Percentiles rank a stretch among this genome's conserved stretches.
These are phyloP conservation scores for Drosophila pruinosa DNA, from an alignment of 1,140 invertebrate genomes.

Conservation along the genomic window DNA sequence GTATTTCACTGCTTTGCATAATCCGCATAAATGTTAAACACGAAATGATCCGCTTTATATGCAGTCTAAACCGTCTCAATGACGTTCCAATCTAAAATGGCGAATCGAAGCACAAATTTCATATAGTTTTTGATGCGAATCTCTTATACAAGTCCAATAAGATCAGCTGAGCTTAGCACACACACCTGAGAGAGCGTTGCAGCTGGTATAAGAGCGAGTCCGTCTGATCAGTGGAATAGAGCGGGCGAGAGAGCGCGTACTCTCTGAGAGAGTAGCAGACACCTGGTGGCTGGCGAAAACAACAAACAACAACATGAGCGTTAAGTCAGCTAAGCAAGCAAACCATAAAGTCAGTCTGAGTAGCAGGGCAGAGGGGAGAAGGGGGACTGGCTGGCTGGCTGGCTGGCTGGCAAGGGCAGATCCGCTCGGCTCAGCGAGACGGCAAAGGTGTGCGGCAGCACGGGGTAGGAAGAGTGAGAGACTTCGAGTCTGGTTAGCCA, in stretches of 20 bases:
- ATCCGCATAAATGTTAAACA: conserved; percentile 14
- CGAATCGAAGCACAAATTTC: conserved; percentile 49
- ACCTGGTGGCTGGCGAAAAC: conserved; percentile 40
- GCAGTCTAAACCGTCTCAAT: conserved; percentile 26
- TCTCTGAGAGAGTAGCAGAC: conserved; percentile 23
- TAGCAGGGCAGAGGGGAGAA: background rate
- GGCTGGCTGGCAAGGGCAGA: background rate
- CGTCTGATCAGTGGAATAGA: conserved; percentile 14
- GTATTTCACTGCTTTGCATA: conserved; percentile 15
- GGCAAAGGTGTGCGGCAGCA: conserved; percentile 21
- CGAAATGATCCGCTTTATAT: conserved; percentile 14
- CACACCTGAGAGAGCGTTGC: background rate
- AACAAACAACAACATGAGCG: conserved; percentile 42
- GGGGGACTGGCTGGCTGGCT: no score
- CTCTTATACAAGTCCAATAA: conserved; percentile 61
- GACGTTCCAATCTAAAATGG: conserved; percentile 65
- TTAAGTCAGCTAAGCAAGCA: conserved; percentile 38
- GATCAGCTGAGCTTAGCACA: conserved; percentile 57
- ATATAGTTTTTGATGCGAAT: conserved; percentile 25
- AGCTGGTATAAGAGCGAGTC: conserved; percentile 21
- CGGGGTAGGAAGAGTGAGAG: conserved; percentile 15
- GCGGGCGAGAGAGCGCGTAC: background rate
- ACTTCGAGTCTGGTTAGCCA: conserved; percentile 36
- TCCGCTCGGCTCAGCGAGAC: conserved; percentile 11
- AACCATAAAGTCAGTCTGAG: conserved; percentile 28